These are phyloP conservation scores for Molossus alvarezi DNA, from an alignment of 2,797 vertebrate genomes.

Conservation along the genomic window DNA sequence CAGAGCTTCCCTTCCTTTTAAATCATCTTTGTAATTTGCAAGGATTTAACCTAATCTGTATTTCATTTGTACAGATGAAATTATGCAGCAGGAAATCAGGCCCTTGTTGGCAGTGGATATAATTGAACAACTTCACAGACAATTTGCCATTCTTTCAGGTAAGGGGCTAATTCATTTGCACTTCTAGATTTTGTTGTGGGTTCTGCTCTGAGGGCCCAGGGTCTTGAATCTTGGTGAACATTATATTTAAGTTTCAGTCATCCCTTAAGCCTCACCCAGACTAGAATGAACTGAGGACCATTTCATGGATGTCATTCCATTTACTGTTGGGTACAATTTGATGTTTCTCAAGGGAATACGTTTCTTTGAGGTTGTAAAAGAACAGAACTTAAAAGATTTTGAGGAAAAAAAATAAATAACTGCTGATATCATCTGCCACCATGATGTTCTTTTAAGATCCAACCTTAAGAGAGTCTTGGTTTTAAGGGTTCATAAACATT, in stretches of 20 bases:
- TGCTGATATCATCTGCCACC: not conserved
- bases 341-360: not conserved
- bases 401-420: not conserved
- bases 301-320: not conserved
- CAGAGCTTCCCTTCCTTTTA: not conserved
- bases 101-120: constrained; percentile 97
- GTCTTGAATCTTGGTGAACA: constrained; percentile 26
- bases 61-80: constrained; percentile 94
- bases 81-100: constrained; percentile 99
- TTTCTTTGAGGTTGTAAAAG: constrained; percentile 28
- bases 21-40: constrained; percentile 49
- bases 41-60: constrained; percentile 76
- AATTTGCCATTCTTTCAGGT: constrained; percentile 98
- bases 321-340: not conserved
- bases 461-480: not conserved
- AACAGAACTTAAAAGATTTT: constrained; percentile 29
- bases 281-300: not conserved
- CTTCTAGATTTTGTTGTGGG: constrained; percentile 61
- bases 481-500: constrained; percentile 38
- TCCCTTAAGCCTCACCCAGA: not conserved
- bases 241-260: not conserved
- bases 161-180: constrained; percentile 78
- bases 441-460: not conserved
- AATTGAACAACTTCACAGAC: constrained; percentile 97
- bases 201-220: rapidly evolving